phyloP scores from a whole-genome alignment of 2,888 invertebrate species.

The Plusia festucae region DNA sequence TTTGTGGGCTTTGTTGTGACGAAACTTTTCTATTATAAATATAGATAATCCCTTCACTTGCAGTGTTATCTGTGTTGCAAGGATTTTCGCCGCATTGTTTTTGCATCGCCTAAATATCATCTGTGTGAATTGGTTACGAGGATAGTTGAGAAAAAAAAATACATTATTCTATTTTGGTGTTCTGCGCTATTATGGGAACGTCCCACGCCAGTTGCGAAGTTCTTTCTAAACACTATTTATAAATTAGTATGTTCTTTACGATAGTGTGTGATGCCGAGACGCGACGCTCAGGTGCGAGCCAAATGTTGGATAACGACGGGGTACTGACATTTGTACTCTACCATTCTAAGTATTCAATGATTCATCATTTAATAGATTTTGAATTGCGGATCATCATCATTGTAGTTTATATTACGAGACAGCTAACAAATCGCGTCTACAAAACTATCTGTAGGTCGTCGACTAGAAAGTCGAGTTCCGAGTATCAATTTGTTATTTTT shows the following conservation, averaged over 20 bases:
- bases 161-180: constrained; percentile 66
- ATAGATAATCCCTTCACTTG: constrained; percentile 63
- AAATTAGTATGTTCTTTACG: constrained; percentile 45
- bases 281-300: constrained; percentile 63
- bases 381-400: constrained; percentile 34
- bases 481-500: constrained; percentile 9
- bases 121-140: constrained; percentile 46
- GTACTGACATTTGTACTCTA: constrained; percentile 56
- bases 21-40: constrained; percentile 69
- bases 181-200: constrained; percentile 60
- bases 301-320: constrained; percentile 61
- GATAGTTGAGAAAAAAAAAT: constrained; percentile 55
- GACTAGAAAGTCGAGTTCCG: constrained; percentile 31
- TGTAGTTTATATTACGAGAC: constrained; percentile 15
- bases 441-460: constrained; percentile 19
- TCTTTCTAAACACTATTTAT: constrained; percentile 66
- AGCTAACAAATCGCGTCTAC: constrained; percentile 31
- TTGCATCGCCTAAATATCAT: constrained; percentile 38
- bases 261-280: constrained; percentile 30
- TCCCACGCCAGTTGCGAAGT: constrained; percentile 71
- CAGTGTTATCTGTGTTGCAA: constrained; percentile 57
- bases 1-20: constrained; percentile 71
- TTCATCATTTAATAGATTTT: constrained; percentile 51
- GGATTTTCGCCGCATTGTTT: constrained; percentile 53
- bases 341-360: constrained; percentile 46